Percentiles rank a stretch among this genome's conserved stretches.
These are phyloP conservation scores for Pseudochaenichthys georgianus DNA, from an alignment of 2,797 vertebrate genomes.

Conservation along the genomic window DNA sequence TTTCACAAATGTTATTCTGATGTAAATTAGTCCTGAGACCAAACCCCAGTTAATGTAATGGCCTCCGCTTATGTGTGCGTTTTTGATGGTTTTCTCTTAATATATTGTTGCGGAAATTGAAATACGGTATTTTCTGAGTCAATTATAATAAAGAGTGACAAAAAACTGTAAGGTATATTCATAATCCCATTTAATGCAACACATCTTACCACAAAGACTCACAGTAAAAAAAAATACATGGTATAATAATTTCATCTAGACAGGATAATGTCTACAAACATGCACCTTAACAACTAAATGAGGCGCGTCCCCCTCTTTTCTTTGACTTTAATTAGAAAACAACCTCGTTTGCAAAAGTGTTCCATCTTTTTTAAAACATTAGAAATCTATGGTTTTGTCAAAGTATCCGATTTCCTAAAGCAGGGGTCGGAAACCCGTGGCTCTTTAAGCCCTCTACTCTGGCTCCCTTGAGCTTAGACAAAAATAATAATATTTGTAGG, in stretches of 20 bases:
- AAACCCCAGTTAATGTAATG: neutral
- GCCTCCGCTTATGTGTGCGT: neutral
- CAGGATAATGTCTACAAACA: neutral
- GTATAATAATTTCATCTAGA: neutral
- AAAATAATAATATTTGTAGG: too few species aligned
- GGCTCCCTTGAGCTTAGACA: too few species aligned
- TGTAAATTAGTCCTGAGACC: constrained; percentile 30
- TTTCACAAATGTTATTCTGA: constrained; percentile 31
- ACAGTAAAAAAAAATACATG: too few species aligned
- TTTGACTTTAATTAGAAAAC: neutral
- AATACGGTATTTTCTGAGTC: neutral
- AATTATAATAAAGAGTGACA: neutral
- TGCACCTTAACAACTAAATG: too few species aligned
- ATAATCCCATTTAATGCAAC: neutral
- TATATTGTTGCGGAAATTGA: neutral
- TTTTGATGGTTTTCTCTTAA: constrained; percentile 5
- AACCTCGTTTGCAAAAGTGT: neutral
- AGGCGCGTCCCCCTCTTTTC: neutral
- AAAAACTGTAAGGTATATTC: neutral
- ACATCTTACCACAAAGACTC: too few species aligned
- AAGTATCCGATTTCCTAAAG: neutral
- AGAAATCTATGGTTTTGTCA: neutral
- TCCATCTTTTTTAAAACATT: neutral
- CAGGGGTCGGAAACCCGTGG: too few species aligned
- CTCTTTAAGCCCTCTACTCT: too few species aligned